Conservation (phyloP, 2,797 vertebrate species). For the Acanthurus leucopareius region DNA sequence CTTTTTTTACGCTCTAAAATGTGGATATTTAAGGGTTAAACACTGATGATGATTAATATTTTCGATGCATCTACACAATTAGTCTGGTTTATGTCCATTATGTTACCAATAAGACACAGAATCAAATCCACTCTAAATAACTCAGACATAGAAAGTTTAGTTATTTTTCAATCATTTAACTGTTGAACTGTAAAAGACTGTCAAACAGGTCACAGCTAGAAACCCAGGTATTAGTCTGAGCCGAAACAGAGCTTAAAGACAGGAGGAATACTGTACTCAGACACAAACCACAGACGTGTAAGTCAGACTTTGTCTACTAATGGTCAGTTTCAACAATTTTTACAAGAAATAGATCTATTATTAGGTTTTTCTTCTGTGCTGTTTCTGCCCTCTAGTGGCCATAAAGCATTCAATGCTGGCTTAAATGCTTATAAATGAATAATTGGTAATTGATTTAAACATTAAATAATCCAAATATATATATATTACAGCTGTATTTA, state of each 20-base stretch:
- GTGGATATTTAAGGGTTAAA: too few species aligned
- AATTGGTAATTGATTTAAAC: not conserved
- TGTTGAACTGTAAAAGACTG: not conserved
- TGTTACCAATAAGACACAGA: not conserved
- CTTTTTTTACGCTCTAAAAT: too few species aligned
- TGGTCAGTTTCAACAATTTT: too few species aligned
- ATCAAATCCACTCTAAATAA: not conserved
- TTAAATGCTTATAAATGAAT: not conserved
- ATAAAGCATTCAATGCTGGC: not conserved
- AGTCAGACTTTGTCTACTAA: not conserved
- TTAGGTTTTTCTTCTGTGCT: not conserved
- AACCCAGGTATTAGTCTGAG: not conserved
- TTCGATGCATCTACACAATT: too few species aligned
- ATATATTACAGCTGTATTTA: not conserved
- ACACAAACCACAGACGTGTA: not conserved
- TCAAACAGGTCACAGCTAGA: not conserved
- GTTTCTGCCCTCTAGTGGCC: not conserved
- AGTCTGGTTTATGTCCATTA: not conserved
- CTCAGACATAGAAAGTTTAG: not conserved
- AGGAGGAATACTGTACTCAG: not conserved
- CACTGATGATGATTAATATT: too few species aligned
- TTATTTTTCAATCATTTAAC: not conserved
- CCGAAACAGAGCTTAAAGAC: not conserved
- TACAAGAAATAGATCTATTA: not conserved
- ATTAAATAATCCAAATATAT: not conserved